phyloP scores from a whole-genome alignment of 2,888 invertebrate genomes.

The Megamerina dolium region DNA sequence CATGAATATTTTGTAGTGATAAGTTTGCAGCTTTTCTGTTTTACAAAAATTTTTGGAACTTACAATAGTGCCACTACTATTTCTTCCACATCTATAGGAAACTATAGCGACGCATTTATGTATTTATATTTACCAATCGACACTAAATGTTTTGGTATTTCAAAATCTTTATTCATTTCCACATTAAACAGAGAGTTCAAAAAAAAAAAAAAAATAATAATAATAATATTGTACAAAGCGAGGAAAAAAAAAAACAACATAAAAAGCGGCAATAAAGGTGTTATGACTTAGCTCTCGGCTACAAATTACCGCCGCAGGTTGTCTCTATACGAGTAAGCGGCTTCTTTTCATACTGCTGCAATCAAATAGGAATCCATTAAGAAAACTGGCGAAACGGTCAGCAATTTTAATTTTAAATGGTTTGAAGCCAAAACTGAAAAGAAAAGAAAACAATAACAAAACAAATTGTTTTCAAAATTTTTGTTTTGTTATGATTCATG shows the following conservation, averaged over 20 bases:
- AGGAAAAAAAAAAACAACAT: constrained; percentile 11
- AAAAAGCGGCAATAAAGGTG: constrained; percentile 25
- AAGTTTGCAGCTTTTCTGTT: too few species aligned
- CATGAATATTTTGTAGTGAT: too few species aligned
- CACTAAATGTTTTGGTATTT: too few species aligned
- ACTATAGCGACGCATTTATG: too few species aligned
- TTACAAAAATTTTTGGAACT: too few species aligned
- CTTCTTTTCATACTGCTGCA: constrained; percentile 24
- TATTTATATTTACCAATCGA: too few species aligned
- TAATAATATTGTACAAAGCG: too few species aligned
- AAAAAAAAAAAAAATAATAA: neutral
- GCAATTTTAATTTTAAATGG: constrained; percentile 16
- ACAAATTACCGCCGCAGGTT: constrained; percentile 32
- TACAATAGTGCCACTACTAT: too few species aligned
- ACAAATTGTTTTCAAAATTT: neutral
- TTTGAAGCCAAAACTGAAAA: neutral
- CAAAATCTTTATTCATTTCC: neutral
- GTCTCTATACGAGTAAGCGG: constrained; percentile 28
- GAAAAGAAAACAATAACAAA: neutral
- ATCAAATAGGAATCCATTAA: constrained; percentile 24
- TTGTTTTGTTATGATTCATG: neutral
- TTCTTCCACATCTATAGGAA: too few species aligned
- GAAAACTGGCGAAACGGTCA: constrained; percentile 18
- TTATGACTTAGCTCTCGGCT: constrained; percentile 29
- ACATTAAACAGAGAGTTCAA: neutral